A percentile compares a stretch with the other conserved stretches of the same genome.
Evolutionary conservation across 2,797 vertebrate genomes (phyloP).

Genomic region (Sarcoramphus papa): DNA sequence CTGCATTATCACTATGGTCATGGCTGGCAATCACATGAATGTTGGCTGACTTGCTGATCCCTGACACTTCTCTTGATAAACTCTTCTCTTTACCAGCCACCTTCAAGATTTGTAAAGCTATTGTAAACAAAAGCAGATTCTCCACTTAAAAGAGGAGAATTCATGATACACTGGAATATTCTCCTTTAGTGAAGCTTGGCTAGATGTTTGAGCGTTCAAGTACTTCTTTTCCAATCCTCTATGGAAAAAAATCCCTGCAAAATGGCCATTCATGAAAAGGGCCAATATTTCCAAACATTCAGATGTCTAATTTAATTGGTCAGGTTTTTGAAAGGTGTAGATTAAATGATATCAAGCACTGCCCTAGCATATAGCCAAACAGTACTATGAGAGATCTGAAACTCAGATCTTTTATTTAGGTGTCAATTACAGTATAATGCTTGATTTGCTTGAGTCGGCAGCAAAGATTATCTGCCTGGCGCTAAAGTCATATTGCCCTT

Average conservation of each 20-base stretch:
- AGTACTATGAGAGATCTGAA: not conserved
- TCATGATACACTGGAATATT: not conserved
- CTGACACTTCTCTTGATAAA: not conserved
- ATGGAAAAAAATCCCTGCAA: not conserved
- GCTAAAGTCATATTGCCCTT: not conserved
- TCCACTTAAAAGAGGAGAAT: not conserved
- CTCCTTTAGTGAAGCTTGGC: not conserved
- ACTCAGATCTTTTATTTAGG: not conserved
- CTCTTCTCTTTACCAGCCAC: not conserved
- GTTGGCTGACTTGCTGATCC: not conserved
- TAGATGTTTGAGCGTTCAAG: not conserved
- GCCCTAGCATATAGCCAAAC: not conserved
- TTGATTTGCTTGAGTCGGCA: not conserved
- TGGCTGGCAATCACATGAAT: not conserved
- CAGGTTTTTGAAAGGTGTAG: not conserved
- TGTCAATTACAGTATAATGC: not conserved
- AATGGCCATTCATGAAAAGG: not conserved
- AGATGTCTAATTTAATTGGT: not conserved
- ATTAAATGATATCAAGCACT: not conserved
- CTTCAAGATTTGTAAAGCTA: not conserved
- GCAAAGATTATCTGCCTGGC: not conserved
- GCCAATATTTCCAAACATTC: not conserved
- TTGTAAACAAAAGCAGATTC: not conserved
- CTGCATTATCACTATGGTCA: not conserved
- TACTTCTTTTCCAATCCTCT: not conserved